Evolutionary conservation across 2,888 invertebrate genomes (phyloP), one percentile per base, ranked within the genome.

Genomic region (Megastigmus dorsalis): DNA sequence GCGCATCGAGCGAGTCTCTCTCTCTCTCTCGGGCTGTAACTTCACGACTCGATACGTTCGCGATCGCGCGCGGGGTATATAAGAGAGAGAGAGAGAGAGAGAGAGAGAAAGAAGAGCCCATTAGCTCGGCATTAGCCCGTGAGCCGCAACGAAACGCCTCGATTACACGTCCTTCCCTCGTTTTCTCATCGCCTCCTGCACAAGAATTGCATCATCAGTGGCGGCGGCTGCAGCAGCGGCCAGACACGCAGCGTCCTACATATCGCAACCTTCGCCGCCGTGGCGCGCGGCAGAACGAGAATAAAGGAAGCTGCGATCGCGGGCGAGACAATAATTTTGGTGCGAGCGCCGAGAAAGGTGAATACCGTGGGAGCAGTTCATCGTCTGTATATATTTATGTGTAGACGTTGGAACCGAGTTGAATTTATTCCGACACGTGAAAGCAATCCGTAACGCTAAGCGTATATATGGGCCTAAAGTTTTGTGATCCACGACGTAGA

Each of bases 281-380:
- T n/a, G n/a, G n/a, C n/a, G n/a, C n/a, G n/a, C n/a, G n/a, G n/a
- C n/a, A n/a, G n/a, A n/a, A n/a, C n/a, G n/a, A n/a, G n/a, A n/a
- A 52, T n/a, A 52, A 38, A 52, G 41, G 41, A 38, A 57, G 38
- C 13, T 20, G 9, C 15, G 10, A 30, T 2, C 1, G 30, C 3
- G 1, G 7, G 9, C 23, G 1, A 52, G 41, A 33, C 45, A 62
- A 43, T 48, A 62, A 38, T 50, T 62, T 48, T 55, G 18, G 38
- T 45, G 54, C 10, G 23, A 48, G 6, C 38, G 23, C 36, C 45
- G 67, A n/a, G n/a, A 43, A 59, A 57, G 68, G 38, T 48, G 81
- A 85, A 85, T 81, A 85, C 81, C 86, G 86, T 86, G 86, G 83
- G 86, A 86, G 83, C 83, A 43, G 43, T 23, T 26, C 38, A n/a